These are phyloP conservation scores for Heterodera filipjevi DNA, from an alignment of 2,888 invertebrate species.

Conservation along the genomic window DNA sequence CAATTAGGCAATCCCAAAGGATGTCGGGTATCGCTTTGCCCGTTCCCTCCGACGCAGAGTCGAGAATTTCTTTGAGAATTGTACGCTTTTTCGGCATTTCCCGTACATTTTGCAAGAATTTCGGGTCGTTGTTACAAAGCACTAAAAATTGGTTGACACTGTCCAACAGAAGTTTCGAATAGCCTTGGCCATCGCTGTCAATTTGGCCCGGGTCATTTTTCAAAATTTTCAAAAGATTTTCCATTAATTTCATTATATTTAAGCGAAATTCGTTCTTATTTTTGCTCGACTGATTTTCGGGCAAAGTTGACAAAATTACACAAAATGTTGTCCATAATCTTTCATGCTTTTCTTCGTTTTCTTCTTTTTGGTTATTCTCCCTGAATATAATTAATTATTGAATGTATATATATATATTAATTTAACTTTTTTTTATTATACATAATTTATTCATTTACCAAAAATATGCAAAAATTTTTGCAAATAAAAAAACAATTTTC, in stretches of 20 bases:
- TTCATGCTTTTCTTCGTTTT: background rate
- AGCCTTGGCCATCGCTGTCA: background rate
- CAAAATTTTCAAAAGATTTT: background rate
- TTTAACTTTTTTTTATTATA: background rate
- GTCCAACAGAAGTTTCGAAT: background rate
- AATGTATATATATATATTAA: background rate
- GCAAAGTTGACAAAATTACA: background rate
- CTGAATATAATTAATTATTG: background rate
- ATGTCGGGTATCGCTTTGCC: background rate
- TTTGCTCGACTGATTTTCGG: background rate
- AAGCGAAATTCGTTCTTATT: background rate
- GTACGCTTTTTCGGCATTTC: background rate
- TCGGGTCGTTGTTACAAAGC: background rate
- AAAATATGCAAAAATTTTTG: constrained; percentile 1
- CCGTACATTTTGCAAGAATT: background rate
- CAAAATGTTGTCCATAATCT: background rate
- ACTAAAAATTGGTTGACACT: background rate
- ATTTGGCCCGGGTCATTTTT: background rate
- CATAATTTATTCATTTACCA: background rate
- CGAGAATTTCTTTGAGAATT: background rate
- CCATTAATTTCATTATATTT: background rate
- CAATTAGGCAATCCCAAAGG: background rate
- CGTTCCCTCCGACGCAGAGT: background rate
- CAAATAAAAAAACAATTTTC: background rate
- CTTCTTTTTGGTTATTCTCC: background rate